These are phyloP conservation scores for Petrocephalus microphthalmus DNA, from an alignment of 2,113 vertebrate genomes.

Conservation along the genomic window DNA sequence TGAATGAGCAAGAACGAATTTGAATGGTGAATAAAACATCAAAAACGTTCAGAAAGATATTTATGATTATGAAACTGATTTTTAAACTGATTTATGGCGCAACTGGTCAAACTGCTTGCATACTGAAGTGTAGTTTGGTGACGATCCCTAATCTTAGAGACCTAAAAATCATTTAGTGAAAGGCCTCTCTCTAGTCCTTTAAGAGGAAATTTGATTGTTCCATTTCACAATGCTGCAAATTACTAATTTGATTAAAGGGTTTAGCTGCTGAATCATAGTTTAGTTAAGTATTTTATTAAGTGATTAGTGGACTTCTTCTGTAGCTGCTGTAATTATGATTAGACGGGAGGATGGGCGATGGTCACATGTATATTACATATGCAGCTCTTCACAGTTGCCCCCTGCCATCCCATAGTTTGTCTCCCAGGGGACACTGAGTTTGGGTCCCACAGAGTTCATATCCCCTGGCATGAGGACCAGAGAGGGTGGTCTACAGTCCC, in stretches of 20 bases:
- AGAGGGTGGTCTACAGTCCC: too few relatives aligned
- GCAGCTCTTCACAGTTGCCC: too few relatives aligned
- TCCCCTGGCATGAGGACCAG: too few relatives aligned
- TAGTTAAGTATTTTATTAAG: not conserved
- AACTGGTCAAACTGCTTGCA: not conserved
- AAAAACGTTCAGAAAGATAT: not conserved
- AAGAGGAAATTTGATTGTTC: not conserved
- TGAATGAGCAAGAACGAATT: not conserved
- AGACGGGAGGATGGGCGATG: too few relatives aligned
- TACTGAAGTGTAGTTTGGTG: not conserved
- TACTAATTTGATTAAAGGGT: not conserved
- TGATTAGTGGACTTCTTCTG: not conserved
- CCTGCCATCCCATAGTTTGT: too few relatives aligned
- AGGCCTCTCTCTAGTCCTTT: not conserved
- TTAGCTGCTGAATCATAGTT: not conserved
- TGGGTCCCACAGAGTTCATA: too few relatives aligned
- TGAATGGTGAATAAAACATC: not conserved
- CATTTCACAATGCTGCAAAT: not conserved
- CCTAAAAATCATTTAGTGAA: not conserved
- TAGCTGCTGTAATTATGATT: too few relatives aligned
- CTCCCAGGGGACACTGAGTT: too few relatives aligned
- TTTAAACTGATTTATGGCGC: not conserved
- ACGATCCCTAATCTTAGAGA: not conserved
- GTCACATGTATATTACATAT: too few relatives aligned
- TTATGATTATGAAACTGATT: not conserved